These are phyloP conservation scores for Psittacula derbiana DNA, from an alignment of 2,797 vertebrate genomes.

Conservation along the genomic window DNA sequence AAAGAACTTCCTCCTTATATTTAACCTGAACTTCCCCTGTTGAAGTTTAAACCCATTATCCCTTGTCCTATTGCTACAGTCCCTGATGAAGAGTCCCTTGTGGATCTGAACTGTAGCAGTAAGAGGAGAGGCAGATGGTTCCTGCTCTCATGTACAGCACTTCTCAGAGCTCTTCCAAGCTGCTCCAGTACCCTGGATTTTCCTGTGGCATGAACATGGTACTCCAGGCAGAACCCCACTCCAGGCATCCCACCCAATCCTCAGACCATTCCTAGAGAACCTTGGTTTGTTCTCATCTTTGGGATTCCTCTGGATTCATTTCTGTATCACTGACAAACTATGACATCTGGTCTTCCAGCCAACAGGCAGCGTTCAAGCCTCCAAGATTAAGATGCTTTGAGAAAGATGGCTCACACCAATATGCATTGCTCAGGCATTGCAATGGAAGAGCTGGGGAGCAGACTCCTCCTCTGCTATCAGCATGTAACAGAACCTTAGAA, in stretches of 20 bases:
- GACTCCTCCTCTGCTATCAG: neutral
- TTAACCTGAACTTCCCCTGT: neutral
- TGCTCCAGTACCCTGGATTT: neutral
- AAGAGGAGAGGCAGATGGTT: neutral
- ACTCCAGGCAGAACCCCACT: neutral
- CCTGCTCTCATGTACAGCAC: neutral
- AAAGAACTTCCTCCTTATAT: neutral
- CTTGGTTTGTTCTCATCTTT: rapidly evolving
- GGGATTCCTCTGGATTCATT: neutral
- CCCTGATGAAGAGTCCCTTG: neutral
- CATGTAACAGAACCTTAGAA: rapidly evolving
- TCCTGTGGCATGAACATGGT: neutral
- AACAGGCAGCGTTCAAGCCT: neutral
- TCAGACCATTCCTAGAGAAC: neutral
- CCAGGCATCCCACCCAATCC: neutral
- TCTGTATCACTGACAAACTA: neutral
- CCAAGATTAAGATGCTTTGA: neutral
- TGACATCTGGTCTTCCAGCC: neutral
- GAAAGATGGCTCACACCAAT: neutral
- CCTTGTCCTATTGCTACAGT: neutral
- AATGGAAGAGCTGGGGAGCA: neutral
- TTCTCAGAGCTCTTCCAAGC: neutral
- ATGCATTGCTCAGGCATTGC: rapidly evolving
- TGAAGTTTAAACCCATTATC: neutral
- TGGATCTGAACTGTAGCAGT: rapidly evolving